A percentile compares a stretch with the other conserved stretches of the same genome.
Conservation (phyloP, 2,113 vertebrate species). For the Psilopogon haemacephalus region DNA sequence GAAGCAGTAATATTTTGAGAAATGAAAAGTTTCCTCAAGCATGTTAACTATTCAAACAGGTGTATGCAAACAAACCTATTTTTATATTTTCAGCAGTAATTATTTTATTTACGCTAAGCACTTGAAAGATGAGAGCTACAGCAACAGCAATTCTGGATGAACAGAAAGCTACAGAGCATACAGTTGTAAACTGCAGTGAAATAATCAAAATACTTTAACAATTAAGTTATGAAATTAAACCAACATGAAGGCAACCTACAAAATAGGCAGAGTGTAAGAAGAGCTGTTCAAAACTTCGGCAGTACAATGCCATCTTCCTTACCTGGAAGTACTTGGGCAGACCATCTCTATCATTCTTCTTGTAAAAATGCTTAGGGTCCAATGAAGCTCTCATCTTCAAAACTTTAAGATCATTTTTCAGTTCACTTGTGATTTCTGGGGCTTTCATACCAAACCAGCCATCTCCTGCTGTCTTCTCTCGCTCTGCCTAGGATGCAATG, state of each 20-base stretch:
- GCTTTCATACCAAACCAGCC: conserved; percentile 98
- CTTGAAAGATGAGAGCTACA: not conserved
- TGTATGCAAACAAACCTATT: not conserved
- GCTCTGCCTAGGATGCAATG: conserved; percentile 80
- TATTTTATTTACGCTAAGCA: not conserved
- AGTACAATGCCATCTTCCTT: not conserved
- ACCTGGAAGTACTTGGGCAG: conserved; percentile 97
- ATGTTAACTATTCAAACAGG: not conserved
- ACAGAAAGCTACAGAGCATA: not conserved
- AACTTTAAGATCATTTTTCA: conserved; percentile 89
- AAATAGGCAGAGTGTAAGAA: not conserved
- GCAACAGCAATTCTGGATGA: not conserved
- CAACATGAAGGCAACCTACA: not conserved
- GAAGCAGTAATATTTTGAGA: not conserved
- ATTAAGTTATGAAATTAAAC: not conserved
- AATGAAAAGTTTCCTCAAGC: not conserved
- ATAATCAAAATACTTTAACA: not conserved
- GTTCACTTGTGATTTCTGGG: conserved; percentile 88
- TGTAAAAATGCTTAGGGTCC: conserved; percentile 96
- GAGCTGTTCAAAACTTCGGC: not conserved
- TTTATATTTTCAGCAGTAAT: not conserved
- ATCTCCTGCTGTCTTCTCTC: conserved; percentile 86
- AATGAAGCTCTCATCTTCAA: conserved; percentile 91
- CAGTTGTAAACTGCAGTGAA: not conserved
- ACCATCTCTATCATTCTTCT: conserved; percentile 95